Base-by-base conservation (phyloP, 2,797 vertebrate species). In the Pelochelys cantorii region DNA sequence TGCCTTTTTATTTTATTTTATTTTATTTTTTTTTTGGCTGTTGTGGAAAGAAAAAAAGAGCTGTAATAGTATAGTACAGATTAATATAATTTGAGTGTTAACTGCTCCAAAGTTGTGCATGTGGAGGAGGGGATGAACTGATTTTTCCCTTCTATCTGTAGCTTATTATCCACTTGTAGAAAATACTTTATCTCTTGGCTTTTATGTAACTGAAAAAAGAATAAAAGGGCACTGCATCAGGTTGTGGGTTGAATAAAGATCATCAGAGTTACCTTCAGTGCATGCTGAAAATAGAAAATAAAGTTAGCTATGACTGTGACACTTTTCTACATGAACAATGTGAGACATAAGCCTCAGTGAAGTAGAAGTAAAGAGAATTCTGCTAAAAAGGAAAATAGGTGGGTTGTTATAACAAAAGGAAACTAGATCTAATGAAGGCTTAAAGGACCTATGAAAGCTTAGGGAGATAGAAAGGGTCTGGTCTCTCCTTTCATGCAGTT, bases 271-370 rank as follows among this genome's bases (percentile, higher is more conserved):
- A 85, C 93, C 88, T 94, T 95, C 71, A 62, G 83, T 31, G 31
- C 90, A 87, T 93, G 83, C 90, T 93, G 92, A 84, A 96, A 97
- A 96, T 94, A 96, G 96, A 93, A 96, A 95, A 85, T 93, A 12
- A 75, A 96, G 93, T 91, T n/a, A 92, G 91, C 68, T 85, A 68
- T 13, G 53, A 78, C 83, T 83, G 92, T 37, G 92, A 89, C 11
- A 85, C 20, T 95, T 95, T 68, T 94, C 92, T 81, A 29, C 77
- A 85, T 62, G 96, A 68, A 93, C 42, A 88, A 94, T 87, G 92
- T 81, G 90, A 91, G 94, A 95, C 94, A 94, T 0, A 13, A 94
- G 65, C 59, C 88, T 55, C 86, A 0, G 2, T 92, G 83, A 62
- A 93, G 93, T 92, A 25, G 92, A 92, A 62, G 62, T 56, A 84